Evolutionary conservation across 2,888 invertebrate genomes (phyloP).

Genomic region (Plutella xylostella): DNA sequence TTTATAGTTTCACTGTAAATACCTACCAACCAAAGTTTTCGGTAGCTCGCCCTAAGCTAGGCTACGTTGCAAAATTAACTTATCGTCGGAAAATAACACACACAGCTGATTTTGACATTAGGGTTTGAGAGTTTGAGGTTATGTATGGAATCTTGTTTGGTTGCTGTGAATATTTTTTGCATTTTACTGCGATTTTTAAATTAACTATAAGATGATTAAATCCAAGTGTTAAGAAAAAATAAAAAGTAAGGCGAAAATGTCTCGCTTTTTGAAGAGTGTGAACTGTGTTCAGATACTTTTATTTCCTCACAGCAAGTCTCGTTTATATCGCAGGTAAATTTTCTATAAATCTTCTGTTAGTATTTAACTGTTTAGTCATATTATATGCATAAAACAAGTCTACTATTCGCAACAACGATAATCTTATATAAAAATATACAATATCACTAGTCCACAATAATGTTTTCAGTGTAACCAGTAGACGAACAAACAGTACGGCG

Average conservation of each 20-base stretch:
- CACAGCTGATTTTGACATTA: conserved; percentile 12
- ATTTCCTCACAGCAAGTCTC: conserved; percentile 2
- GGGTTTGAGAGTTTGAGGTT: conserved; percentile 6
- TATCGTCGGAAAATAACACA: not conserved
- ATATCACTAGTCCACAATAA: too few species aligned
- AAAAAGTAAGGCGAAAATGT: conserved; percentile 6
- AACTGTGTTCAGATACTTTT: not conserved
- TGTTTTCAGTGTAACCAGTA: conserved; percentile 24
- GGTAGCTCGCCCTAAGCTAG: too few species aligned
- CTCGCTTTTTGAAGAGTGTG: not conserved
- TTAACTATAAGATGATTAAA: not conserved
- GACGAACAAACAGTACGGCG: conserved; percentile 32
- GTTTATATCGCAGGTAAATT: conserved; percentile 18
- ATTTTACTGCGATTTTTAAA: not conserved
- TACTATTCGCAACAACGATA: not conserved
- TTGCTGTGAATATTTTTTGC: not conserved
- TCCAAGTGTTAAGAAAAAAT: conserved; percentile 1
- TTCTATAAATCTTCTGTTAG: not conserved
- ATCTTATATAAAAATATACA: too few species aligned
- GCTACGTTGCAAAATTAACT: too few species aligned
- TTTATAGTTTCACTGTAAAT: too few species aligned
- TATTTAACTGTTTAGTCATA: not conserved
- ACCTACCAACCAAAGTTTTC: too few species aligned
- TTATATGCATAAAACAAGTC: not conserved
- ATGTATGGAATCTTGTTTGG: not conserved